Evolutionary conservation across 1,140 invertebrate species (phyloP).

Genomic region (Ylistrum balloti): DNA sequence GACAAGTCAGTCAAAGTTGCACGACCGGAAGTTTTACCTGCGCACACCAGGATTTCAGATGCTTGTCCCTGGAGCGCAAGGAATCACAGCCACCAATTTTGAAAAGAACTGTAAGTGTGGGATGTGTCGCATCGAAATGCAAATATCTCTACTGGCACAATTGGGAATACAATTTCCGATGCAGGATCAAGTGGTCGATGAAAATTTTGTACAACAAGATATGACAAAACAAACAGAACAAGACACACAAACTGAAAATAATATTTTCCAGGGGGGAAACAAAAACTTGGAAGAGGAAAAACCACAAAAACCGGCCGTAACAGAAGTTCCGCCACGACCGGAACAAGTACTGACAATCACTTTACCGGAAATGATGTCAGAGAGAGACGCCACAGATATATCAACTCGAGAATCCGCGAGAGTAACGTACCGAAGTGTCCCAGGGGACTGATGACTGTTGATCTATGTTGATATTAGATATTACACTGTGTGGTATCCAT

Average conservation of each 20-base stretch:
- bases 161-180: slow-evolving; percentile 30
- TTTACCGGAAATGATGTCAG: slow-evolving; percentile 57
- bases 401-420: slow-evolving; percentile 22
- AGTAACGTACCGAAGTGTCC: slow-evolving; percentile 42
- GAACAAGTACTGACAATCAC: slow-evolving; percentile 51
- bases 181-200: not conserved
- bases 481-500: too few relatives aligned
- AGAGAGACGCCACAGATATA: slow-evolving; percentile 49
- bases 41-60: slow-evolving; percentile 63
- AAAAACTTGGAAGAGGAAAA: not conserved
- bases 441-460: not conserved
- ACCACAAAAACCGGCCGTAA: not conserved
- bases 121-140: slow-evolving; percentile 71
- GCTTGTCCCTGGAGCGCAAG: not conserved
- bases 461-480: too few relatives aligned
- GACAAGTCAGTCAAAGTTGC: slow-evolving; percentile 65
- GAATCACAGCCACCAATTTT: slow-evolving; percentile 52
- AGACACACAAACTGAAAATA: slow-evolving; percentile 41
- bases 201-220: not conserved
- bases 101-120: slow-evolving; percentile 68
- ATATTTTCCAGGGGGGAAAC: not conserved
- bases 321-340: not conserved
- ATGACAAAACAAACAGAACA: not conserved
- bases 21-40: slow-evolving; percentile 70
- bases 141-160: slow-evolving; percentile 67